Evolutionary conservation across 2,888 invertebrate genomes (phyloP), one percentile per base, ranked within the genome.

Genomic region (Gandaritis pyraliata): DNA sequence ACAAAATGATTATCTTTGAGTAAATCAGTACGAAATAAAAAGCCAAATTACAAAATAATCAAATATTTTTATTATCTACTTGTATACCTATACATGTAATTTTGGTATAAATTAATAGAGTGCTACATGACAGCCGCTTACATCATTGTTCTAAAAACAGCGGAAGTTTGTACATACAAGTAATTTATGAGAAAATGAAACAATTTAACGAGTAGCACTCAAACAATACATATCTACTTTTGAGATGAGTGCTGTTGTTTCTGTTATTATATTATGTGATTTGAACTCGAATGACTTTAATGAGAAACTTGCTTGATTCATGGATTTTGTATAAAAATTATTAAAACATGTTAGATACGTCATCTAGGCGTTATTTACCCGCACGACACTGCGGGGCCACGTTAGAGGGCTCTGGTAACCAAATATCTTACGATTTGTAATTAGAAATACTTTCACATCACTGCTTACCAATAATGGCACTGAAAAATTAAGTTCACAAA

Each of bases 51-150:
- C 81, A 86, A 86, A 86, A 85, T 85, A 86, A 85, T 80, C 80
- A 81, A 82, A 81, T 73, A 73, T 74, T 86, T 64, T 86, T 83
- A 84, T 84, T 82, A 78, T 77, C 81, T 83, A 86, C 38, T 59
- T 52, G 18, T 63, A 63, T 59, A n/a, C n/a, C n/a, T n/a, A 57
- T 60, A 59, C 59, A 64, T 53, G 52, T 56, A 52, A 64, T 82
- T 87, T 86, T 87, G 85, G 85, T 87, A 86, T 83, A 82, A 83
- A 84, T 81, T 82, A 84, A 78, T 77, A 76, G 73, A 78, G 82
- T 85, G 84, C 84, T 84, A 83, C 77, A 83, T 64, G 49, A 64
- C 53, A 61, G 48, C 64, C 51, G 58, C 53, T 63, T 64, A 54
- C 54, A 36, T 47, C 47, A 48, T 7, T 48, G 15, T 10, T 2